Conservation (phyloP, 2,888 invertebrate genomes). For the Chrysolina haemoptera region DNA sequence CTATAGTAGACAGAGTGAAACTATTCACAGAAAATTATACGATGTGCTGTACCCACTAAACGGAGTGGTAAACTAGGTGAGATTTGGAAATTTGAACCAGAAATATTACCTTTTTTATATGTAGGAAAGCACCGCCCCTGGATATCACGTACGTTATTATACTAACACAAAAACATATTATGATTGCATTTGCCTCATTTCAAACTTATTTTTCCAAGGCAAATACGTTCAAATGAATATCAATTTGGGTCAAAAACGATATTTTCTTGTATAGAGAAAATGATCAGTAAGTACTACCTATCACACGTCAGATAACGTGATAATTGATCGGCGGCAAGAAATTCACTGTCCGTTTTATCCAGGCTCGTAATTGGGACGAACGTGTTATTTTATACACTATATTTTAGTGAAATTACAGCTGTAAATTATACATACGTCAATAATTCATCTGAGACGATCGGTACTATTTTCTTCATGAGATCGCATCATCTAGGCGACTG, state of each 20-base stretch:
- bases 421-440: constrained; percentile 43
- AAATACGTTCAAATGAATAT: too few species aligned
- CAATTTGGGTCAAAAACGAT: background rate
- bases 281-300: background rate
- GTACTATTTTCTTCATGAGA: constrained; percentile 43
- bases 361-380: constrained; percentile 37
- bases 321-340: constrained; percentile 33
- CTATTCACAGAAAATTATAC: too few species aligned
- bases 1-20: too few species aligned
- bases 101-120: too few species aligned
- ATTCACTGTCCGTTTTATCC: constrained; percentile 35
- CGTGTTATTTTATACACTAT: constrained; percentile 43
- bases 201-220: too few species aligned
- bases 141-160: too few species aligned
- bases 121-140: too few species aligned
- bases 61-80: too few species aligned
- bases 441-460: constrained; percentile 44
- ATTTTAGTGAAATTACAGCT: constrained; percentile 40
- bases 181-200: too few species aligned
- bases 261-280: background rate
- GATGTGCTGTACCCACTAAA: too few species aligned
- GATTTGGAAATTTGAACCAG: too few species aligned
- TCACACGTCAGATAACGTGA: constrained; percentile 33
- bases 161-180: too few species aligned
- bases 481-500: constrained; percentile 38